Evolutionary conservation across 2,888 invertebrate genomes (phyloP).

Genomic region (Chymomyza procnemis): DNA sequence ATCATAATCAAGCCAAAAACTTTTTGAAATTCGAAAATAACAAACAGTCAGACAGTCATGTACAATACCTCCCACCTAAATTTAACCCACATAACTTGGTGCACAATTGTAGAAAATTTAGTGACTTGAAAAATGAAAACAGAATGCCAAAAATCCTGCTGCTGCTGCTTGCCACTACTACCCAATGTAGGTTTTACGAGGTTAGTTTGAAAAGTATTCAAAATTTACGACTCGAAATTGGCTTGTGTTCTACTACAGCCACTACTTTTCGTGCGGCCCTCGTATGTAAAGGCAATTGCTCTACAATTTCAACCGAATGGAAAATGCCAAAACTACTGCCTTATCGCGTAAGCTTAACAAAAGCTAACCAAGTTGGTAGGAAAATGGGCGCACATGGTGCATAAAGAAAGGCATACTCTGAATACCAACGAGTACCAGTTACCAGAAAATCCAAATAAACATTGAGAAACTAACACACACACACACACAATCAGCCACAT

Average conservation of each 20-base stretch:
- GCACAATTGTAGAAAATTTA: constrained; percentile 24
- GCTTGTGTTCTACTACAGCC: no score
- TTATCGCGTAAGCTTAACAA: constrained; percentile 25
- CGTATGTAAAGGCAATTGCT: constrained; percentile 53
- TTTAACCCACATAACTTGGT: background rate
- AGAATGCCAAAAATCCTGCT: constrained; percentile 20
- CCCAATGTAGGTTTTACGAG: background rate
- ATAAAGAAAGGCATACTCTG: constrained; percentile 51
- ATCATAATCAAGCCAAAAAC: background rate
- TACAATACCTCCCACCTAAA: background rate
- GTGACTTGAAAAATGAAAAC: constrained; percentile 39
- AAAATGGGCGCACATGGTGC: constrained; percentile 18
- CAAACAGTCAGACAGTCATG: background rate
- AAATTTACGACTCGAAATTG: no score
- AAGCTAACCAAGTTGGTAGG: constrained; percentile 68
- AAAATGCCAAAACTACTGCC: constrained; percentile 1
- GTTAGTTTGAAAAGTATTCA: no score
- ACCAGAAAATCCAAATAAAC: constrained; percentile 27
- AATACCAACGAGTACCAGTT: constrained; percentile 71
- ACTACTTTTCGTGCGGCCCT: no score
- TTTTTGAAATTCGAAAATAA: background rate
- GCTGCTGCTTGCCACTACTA: background rate
- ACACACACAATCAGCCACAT: background rate
- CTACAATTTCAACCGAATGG: constrained; percentile 52
- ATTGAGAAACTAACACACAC: constrained; percentile 14